Percentiles rank a stretch among this genome's conserved stretches.
Conservation (phyloP, 2,113 vertebrate species). For the Clarias gariepinus region DNA sequence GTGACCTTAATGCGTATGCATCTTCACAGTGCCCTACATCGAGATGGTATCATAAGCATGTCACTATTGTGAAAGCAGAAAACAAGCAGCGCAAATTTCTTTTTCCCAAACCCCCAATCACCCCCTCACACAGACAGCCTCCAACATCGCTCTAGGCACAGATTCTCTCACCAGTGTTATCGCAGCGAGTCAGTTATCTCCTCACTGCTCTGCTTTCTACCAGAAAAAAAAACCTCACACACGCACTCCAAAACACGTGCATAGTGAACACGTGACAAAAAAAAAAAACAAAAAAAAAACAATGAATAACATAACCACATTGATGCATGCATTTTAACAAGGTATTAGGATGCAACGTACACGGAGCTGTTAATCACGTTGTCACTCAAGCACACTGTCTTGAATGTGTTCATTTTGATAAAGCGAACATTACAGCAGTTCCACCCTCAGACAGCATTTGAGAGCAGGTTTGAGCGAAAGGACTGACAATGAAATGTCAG, state of each 20-base stretch:
- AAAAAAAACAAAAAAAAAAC: constrained; percentile 23
- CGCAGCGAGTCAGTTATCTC: constrained; percentile 51
- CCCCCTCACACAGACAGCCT: constrained; percentile 29
- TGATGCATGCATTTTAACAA: constrained; percentile 27
- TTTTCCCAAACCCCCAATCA: constrained; percentile 12
- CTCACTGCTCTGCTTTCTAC: constrained; percentile 10
- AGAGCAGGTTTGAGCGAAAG: constrained; percentile 33
- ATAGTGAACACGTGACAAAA: no score
- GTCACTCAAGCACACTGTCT: constrained; percentile 45
- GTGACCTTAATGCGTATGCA: constrained; percentile 28
- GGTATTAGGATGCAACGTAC: constrained; percentile 44
- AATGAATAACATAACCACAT: constrained; percentile 44
- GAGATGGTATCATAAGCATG: constrained; percentile 30
- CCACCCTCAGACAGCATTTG: constrained; percentile 27
- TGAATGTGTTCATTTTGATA: constrained; percentile 54
- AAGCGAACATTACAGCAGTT: constrained; percentile 49
- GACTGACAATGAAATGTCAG: constrained; percentile 48
- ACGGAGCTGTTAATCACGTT: constrained; percentile 56
- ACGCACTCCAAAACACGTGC: not conserved
- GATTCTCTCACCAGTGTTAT: constrained; percentile 47
- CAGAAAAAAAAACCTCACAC: not conserved
- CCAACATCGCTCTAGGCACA: constrained; percentile 32
- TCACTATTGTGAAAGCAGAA: constrained; percentile 12
- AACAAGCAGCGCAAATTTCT: constrained; percentile 16
- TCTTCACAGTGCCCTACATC: constrained; percentile 11